These are phyloP conservation scores for Anagrus nilaparvatae DNA, from an alignment of 1,140 invertebrate species.

Conservation along the genomic window DNA sequence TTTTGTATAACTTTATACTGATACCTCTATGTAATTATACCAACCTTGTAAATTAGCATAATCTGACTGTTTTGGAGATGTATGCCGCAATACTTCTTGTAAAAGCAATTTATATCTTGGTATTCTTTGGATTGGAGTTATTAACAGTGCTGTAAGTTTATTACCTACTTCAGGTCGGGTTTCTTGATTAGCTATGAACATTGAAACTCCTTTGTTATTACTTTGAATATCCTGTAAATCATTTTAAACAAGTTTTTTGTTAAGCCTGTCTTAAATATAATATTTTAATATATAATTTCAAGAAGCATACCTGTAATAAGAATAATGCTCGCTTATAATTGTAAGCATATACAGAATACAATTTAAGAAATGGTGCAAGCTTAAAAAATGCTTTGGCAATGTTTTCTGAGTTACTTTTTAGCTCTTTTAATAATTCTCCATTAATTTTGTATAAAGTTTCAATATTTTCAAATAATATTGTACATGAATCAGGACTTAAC, in stretches of 20 bases:
- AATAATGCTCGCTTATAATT: constrained; percentile 55
- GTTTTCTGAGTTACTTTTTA: constrained; percentile 50
- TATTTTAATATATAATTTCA: constrained; percentile 2
- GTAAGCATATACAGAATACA: constrained; percentile 69
- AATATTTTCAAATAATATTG: constrained; percentile 58
- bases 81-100: constrained; percentile 56
- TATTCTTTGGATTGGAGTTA: constrained; percentile 66
- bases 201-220: constrained; percentile 47
- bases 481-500: constrained; percentile 46
- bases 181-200: constrained; percentile 56
- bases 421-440: constrained; percentile 52
- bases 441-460: constrained; percentile 64
- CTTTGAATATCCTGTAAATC: constrained; percentile 45
- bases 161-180: constrained; percentile 56
- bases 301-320: constrained; percentile 40
- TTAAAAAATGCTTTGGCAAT: constrained; percentile 57
- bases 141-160: constrained; percentile 60
- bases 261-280: background rate
- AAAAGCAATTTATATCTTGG: constrained; percentile 64
- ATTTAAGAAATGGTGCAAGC: constrained; percentile 65
- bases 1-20: too few relatives aligned
- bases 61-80: constrained; percentile 48
- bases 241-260: background rate
- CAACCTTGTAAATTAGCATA: constrained; percentile 43
- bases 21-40: constrained; percentile 1